These are phyloP conservation scores for Nasonia vitripennis DNA, from an alignment of 1,140 invertebrate genomes.

Conservation along the genomic window DNA sequence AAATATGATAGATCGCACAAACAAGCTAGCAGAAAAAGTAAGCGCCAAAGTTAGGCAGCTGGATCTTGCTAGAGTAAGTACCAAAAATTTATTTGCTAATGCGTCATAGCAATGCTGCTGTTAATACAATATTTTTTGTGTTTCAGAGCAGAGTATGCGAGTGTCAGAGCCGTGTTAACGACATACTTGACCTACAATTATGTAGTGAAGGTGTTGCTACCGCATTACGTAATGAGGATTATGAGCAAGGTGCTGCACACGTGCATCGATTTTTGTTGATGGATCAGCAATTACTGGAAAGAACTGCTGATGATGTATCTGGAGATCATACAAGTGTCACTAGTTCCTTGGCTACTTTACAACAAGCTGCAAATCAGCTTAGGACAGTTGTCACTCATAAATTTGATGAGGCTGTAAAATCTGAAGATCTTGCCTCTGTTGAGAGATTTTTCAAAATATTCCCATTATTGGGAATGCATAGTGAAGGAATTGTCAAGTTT, in stretches of 20 bases:
- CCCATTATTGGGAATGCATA: conserved; percentile 93
- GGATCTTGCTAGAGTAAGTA: conserved; percentile 91
- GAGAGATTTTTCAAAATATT: conserved; percentile 99
- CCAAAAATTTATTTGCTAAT: background rate
- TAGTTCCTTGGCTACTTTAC: conserved; percentile 87
- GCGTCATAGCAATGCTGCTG: background rate
- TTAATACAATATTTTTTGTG: background rate
- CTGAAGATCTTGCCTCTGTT: conserved; percentile 92
- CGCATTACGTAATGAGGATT: conserved; percentile 93
- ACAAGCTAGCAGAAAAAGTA: conserved; percentile 93
- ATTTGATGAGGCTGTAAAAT: conserved; percentile 94
- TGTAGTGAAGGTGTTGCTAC: conserved; percentile 96
- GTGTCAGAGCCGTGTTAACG: conserved; percentile 95
- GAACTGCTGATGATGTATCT: conserved; percentile 85
- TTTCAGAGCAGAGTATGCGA: conserved; percentile 92
- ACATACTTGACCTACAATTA: conserved; percentile 95
- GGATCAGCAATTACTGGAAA: conserved; percentile 91
- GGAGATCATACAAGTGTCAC: conserved; percentile 82
- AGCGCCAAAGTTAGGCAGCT: conserved; percentile 96
- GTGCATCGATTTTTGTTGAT: conserved; percentile 96
- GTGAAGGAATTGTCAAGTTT: conserved; percentile 93
- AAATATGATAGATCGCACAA: conserved; percentile 91
- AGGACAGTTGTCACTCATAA: conserved; percentile 83
- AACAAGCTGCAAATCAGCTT: conserved; percentile 88
- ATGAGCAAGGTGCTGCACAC: conserved; percentile 95